Evolutionary conservation across 2,113 vertebrate species (phyloP).

Genomic region (Crotalus viridis): DNA sequence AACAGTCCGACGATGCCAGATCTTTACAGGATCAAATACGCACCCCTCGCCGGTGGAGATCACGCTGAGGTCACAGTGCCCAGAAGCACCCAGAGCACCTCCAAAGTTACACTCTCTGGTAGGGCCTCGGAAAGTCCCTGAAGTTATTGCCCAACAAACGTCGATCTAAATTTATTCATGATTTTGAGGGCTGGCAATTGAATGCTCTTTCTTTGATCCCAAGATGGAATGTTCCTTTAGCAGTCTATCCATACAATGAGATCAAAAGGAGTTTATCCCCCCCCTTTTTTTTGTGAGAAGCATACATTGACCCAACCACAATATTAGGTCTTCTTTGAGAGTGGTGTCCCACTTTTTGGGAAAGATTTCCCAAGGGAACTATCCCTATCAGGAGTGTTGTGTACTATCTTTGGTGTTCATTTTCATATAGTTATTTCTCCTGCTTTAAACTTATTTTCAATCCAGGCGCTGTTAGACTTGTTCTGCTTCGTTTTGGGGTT

Average conservation of each 20-base stretch:
- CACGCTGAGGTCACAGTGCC: constrained; percentile 86
- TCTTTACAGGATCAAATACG: constrained; percentile 90
- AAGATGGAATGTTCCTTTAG: background rate
- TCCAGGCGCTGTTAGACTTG: too few species aligned
- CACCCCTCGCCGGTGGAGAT: constrained; percentile 90
- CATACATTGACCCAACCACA: too few species aligned
- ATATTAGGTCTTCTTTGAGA: too few species aligned
- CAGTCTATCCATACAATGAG: background rate
- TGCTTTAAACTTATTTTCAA: too few species aligned
- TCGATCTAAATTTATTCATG: background rate
- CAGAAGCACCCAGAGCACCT: constrained; percentile 77
- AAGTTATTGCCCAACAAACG: background rate
- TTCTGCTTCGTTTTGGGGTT: too few species aligned
- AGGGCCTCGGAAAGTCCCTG: background rate
- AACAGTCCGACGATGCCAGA: constrained; percentile 83
- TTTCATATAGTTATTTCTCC: too few species aligned
- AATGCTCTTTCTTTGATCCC: background rate
- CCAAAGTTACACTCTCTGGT: constrained; percentile 87
- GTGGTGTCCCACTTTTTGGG: too few species aligned
- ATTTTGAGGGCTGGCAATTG: background rate
- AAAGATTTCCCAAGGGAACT: too few species aligned
- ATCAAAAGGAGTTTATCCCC: background rate
- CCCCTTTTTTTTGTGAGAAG: too few species aligned
- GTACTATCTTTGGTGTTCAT: too few species aligned
- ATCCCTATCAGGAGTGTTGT: too few species aligned